A percentile compares a stretch with the other conserved stretches of the same genome.
These are phyloP conservation scores for Astreopora myriophthalma DNA, from an alignment of 64 coral and sea anemone genomes.

Conservation along the genomic window DNA sequence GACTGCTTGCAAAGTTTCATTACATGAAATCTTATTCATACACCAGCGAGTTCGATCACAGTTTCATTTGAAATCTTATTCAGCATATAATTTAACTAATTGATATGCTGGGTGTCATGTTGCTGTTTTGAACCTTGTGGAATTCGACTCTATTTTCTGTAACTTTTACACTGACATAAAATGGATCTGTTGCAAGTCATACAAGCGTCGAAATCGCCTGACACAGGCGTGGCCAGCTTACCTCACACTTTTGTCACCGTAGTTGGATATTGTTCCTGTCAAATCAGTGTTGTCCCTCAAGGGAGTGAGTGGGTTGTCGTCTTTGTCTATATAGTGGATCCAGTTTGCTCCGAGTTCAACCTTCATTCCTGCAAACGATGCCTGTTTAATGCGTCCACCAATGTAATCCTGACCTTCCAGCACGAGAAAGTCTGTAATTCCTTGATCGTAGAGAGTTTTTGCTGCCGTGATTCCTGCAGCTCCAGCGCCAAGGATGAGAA, in stretches of 20 bases:
- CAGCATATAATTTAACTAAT: too few relatives aligned
- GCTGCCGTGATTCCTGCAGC: conserved; percentile 31
- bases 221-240: too few relatives aligned
- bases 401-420: conserved; percentile 45
- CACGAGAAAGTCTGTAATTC: conserved; percentile 26
- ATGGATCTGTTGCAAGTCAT: too few relatives aligned
- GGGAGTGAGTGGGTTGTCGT: background rate
- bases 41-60: too few relatives aligned
- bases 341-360: conserved; percentile 31
- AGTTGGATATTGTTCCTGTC: background rate
- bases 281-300: background rate
- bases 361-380: background rate
- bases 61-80: too few relatives aligned
- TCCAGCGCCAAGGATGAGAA: conserved; percentile 56
- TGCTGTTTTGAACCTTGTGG: too few relatives aligned
- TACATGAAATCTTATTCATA: too few relatives aligned
- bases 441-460: background rate
- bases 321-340: conserved; percentile 17
- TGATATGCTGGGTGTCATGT: too few relatives aligned
- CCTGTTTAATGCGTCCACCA: conserved; percentile 14
- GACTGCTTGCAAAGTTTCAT: too few relatives aligned
- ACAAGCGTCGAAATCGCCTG: too few relatives aligned
- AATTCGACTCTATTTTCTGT: too few relatives aligned
- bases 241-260: background rate
- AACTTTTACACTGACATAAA: too few relatives aligned